Base-by-base conservation (phyloP, 2,797 vertebrate genomes). In the Sardinella longiceps region DNA sequence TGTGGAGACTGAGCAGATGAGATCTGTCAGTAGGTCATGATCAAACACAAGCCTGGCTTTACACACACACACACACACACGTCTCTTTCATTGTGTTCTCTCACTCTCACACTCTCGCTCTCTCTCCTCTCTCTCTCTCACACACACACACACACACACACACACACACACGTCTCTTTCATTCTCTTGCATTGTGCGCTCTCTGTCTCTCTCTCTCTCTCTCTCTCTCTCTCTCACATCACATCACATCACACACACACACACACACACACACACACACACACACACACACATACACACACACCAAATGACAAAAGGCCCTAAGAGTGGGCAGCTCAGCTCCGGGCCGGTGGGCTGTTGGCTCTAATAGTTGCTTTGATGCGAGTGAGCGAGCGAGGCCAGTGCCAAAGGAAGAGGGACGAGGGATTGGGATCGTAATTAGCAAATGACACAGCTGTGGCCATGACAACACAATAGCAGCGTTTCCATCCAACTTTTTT, bases 301-400 rank as follows among this genome's bases (percentile, higher is more conserved):
- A 37, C 43, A 45, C 46, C 46, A 48, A 48, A 48, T 48, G 4
- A 4, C 46, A 48, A 48, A 53, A 53, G 23, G 51, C 51, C 1
- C 33, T 23, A n/a, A 39, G 37, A 18, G 66, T 37, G 7, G 37
- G 14, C 70, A 77, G 37, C 33, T 20, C 70, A 39, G 37, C 33
- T 20, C 70, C 20, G 70, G 70, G 70, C 37, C 7, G 18, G 37
- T 33, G 15, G 70, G 37, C 37, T 77, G 33, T 9, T 43, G 70
- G 70, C 70, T 33, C 70, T 23, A 18, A 77, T 39, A 33, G 70
- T 9, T 39, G 70, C 70, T 77, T 77, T 77, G 70, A 77, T 77
- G 37, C 23, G 70, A 43, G 70, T 4, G 28, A 77, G 2, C 20
- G 70, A 43, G 2, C 20, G 70, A 43, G 70, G 70, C 70, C 20